A percentile compares a stretch with the other conserved stretches of the same genome.
Conservation (phyloP, 2,797 vertebrate genomes). For the Alosa sapidissima region DNA sequence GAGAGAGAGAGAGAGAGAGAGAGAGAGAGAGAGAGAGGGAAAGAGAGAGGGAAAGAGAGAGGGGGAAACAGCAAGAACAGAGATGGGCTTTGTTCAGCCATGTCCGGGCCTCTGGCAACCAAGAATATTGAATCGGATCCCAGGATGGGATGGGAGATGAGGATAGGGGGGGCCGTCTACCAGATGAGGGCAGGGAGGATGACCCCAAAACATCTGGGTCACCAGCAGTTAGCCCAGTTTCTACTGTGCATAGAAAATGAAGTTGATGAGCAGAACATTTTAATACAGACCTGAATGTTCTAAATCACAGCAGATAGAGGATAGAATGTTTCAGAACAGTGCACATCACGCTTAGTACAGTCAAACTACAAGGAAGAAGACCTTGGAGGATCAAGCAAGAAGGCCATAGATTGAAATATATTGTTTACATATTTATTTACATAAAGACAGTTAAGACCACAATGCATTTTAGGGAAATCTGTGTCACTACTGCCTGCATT, state of each 20-base stretch:
- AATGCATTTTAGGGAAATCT: not conserved
- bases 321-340: too few species aligned
- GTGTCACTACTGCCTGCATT: too few species aligned
- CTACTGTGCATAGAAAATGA: conserved; percentile 30
- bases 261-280: not conserved
- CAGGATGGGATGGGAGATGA: conserved; percentile 47
- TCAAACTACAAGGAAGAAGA: too few species aligned
- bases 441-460: not conserved
- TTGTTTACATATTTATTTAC: not conserved
- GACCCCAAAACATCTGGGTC: conserved; percentile 23
- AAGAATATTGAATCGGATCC: conserved; percentile 48
- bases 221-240: conserved; percentile 40
- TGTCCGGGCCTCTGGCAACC: conserved; percentile 44
- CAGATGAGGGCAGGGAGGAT: conserved; percentile 25
- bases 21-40: conserved; percentile 5
- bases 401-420: not conserved
- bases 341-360: too few species aligned
- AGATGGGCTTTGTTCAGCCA: conserved; percentile 52
- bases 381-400: not conserved
- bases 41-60: not conserved
- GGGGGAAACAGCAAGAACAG: conserved; percentile 42
- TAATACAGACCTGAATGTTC: not conserved
- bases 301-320: not conserved
- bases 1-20: not conserved
- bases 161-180: not conserved